These are phyloP conservation scores for Tauraco erythrolophus DNA, from an alignment of 2,113 vertebrate genomes.

Conservation along the genomic window DNA sequence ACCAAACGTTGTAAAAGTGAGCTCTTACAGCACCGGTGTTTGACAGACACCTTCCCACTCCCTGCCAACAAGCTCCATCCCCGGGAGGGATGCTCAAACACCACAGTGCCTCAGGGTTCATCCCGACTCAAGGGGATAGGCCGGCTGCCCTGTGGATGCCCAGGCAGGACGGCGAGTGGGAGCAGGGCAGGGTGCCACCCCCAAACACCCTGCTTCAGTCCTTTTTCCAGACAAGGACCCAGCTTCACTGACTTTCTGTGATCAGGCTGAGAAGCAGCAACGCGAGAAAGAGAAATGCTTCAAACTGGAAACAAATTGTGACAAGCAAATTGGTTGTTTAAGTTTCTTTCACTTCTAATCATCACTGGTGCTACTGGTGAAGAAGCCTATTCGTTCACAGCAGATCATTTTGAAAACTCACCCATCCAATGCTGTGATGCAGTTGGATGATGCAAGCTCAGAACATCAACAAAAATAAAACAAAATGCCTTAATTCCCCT, in stretches of 20 bases:
- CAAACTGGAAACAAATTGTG: background rate
- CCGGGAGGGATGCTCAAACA: background rate
- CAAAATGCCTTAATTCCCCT: background rate
- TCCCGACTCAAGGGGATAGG: background rate
- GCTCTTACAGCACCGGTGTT: background rate
- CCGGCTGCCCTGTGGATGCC: rapidly evolving
- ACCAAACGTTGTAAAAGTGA: background rate
- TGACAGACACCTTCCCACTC: background rate
- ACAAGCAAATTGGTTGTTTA: background rate
- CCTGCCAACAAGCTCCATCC: background rate
- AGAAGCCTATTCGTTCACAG: background rate
- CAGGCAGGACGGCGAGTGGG: background rate
- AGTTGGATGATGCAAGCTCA: background rate
- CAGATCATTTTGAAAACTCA: background rate
- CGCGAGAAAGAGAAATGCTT: background rate
- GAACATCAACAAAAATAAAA: background rate
- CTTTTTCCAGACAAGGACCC: rapidly evolving
- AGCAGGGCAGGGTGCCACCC: too few relatives aligned
- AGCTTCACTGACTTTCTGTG: too few relatives aligned
- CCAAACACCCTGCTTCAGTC: background rate
- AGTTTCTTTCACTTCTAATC: background rate
- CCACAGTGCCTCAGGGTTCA: rapidly evolving
- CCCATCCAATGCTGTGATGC: background rate
- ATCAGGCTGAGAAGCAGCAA: background rate
- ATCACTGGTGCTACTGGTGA: background rate